Evolutionary conservation across 2,113 vertebrate genomes (phyloP).

Genomic region (Falcunculus frontatus): DNA sequence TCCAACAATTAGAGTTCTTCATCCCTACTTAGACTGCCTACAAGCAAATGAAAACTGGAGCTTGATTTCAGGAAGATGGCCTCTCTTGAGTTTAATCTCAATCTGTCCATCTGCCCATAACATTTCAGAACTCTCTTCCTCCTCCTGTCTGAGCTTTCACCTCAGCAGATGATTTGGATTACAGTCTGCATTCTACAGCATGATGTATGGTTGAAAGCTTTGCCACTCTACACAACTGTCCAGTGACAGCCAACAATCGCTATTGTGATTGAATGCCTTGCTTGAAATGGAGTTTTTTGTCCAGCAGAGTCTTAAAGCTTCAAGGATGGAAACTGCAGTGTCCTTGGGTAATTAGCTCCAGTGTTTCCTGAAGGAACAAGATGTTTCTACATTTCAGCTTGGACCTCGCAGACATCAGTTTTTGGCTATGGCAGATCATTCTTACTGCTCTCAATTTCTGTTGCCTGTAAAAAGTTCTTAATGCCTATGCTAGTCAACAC

Average conservation of each 20-base stretch:
- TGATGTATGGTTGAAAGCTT: not conserved
- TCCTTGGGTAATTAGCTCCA: not conserved
- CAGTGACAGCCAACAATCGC: not conserved
- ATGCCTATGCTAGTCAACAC: rapidly evolving
- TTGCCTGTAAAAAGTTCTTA: not conserved
- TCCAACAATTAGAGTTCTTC: not conserved
- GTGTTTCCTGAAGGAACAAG: not conserved
- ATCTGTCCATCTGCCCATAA: not conserved
- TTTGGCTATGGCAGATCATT: not conserved
- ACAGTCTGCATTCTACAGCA: not conserved
- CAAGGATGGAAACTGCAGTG: not conserved
- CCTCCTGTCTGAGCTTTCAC: not conserved
- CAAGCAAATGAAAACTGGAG: not conserved
- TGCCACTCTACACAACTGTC: not conserved
- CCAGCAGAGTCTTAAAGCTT: not conserved
- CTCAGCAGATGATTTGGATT: not conserved
- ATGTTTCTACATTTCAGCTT: not conserved
- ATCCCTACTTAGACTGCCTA: not conserved
- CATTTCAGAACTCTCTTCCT: not conserved
- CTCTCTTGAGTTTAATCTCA: not conserved
- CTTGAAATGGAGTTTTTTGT: not conserved
- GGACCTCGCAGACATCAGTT: not conserved
- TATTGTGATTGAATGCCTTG: not conserved
- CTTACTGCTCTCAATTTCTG: not conserved
- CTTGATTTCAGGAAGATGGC: not conserved